phyloP scores from a whole-genome alignment of 2,113 vertebrate genomes.

The Chunga burmeisteri region DNA sequence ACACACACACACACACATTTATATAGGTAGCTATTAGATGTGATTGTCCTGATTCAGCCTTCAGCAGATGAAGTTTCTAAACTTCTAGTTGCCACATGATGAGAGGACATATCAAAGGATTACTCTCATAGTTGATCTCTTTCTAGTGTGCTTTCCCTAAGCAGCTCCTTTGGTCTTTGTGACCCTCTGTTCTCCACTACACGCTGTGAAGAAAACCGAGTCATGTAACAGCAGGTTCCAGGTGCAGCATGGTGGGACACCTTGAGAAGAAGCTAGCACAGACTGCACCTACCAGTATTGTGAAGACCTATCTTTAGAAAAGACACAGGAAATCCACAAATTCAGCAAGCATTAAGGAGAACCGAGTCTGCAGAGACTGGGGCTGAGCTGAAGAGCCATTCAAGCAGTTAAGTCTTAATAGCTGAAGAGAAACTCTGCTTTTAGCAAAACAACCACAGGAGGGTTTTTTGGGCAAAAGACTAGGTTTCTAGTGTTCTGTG shows the following conservation, averaged over 20 bases:
- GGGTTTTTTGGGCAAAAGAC: not conserved
- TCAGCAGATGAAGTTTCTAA: not conserved
- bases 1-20: fast-evolving
- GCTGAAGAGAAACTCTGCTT: not conserved
- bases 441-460: not conserved
- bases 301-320: not conserved
- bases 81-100: not conserved
- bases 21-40: not conserved
- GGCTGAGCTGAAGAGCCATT: not conserved
- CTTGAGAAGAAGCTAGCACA: not conserved
- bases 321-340: not conserved
- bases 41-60: not conserved
- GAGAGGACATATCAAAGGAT: not conserved
- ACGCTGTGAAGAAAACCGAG: not conserved
- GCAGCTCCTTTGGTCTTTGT: not conserved
- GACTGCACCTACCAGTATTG: not conserved
- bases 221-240: not conserved
- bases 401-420: not conserved
- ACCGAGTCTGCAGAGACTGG: not conserved
- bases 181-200: fast-evolving
- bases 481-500: not conserved
- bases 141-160: not conserved
- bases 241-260: not conserved
- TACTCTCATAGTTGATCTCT: not conserved
- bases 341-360: not conserved